Evolutionary conservation across 2,797 vertebrate species (phyloP).

Genomic region (Chaunax sp.): DNA sequence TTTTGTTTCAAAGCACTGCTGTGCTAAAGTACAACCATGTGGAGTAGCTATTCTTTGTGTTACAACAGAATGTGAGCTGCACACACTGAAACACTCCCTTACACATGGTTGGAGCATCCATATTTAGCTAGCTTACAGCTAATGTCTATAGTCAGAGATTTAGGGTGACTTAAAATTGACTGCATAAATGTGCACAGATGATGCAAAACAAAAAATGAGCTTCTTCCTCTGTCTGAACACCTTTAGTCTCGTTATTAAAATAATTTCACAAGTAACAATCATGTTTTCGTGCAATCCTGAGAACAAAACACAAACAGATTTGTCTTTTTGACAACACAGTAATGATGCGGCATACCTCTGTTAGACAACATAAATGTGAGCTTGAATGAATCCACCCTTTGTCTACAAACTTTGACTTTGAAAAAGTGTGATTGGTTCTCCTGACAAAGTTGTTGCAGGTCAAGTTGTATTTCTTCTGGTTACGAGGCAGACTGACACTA

Average conservation of each 20-base stretch:
- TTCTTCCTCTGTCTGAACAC: no score
- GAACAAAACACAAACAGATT: no score
- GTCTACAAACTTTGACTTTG: constrained; percentile 55
- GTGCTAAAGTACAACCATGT: no score
- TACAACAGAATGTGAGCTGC: no score
- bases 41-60: no score
- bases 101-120: not conserved
- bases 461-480: constrained; percentile 76
- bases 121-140: not conserved
- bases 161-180: not conserved
- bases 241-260: constrained; percentile 29
- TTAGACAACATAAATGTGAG: constrained; percentile 51
- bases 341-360: constrained; percentile 9
- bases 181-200: not conserved
- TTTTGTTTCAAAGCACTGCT: no score
- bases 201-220: not conserved
- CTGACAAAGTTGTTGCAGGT: constrained; percentile 66
- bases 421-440: constrained; percentile 60
- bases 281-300: no score
- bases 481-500: constrained; percentile 58
- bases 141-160: not conserved
- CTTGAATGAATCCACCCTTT: constrained; percentile 50
- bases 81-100: not conserved
- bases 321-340: constrained; percentile 13
- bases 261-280: no score